These are phyloP conservation scores for Habroteleia sp. DNA, from an alignment of 2,888 invertebrate species.

Conservation along the genomic window DNA sequence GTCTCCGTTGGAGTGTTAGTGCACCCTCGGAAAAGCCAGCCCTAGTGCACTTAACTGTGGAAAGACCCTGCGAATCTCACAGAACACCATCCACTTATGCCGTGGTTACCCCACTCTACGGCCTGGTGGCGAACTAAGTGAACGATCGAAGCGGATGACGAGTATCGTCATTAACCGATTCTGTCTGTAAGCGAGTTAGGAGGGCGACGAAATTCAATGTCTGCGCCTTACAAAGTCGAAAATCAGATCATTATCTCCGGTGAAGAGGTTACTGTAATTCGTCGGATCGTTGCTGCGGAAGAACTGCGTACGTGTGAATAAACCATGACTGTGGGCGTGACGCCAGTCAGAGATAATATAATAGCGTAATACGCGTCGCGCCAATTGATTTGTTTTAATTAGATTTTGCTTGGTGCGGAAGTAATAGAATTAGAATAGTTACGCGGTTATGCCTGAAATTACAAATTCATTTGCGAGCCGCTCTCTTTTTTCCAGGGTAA, in stretches of 20 bases:
- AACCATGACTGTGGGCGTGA: constrained; percentile 24
- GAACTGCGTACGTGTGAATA: constrained; percentile 22
- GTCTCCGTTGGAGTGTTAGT: constrained; percentile 37
- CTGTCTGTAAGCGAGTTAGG: constrained; percentile 62
- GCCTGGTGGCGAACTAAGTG: constrained; percentile 72
- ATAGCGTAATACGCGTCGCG: constrained; percentile 42
- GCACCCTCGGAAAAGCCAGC: constrained; percentile 60
- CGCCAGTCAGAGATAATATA: constrained; percentile 59
- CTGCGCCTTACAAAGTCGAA: constrained; percentile 35
- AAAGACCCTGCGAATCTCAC: constrained; percentile 69
- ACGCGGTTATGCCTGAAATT: constrained; percentile 41
- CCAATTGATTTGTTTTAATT: constrained; percentile 63
- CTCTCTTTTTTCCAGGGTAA: constrained; percentile 16
- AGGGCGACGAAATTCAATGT: constrained; percentile 53
- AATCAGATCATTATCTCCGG: constrained; percentile 57
- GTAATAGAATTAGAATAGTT: constrained; percentile 48
- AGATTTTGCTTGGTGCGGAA: constrained; percentile 28
- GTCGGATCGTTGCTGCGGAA: constrained; percentile 20
- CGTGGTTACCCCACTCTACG: constrained; percentile 71
- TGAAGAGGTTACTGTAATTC: constrained; percentile 27
- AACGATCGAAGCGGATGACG: constrained; percentile 70
- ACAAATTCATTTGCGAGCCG: constrained; percentile 17
- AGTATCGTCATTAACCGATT: constrained; percentile 74
- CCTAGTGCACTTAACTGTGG: constrained; percentile 72
- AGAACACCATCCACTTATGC: constrained; percentile 74